phyloP scores from a whole-genome alignment of 2,888 invertebrate genomes.

The Ethmia dodecea region DNA sequence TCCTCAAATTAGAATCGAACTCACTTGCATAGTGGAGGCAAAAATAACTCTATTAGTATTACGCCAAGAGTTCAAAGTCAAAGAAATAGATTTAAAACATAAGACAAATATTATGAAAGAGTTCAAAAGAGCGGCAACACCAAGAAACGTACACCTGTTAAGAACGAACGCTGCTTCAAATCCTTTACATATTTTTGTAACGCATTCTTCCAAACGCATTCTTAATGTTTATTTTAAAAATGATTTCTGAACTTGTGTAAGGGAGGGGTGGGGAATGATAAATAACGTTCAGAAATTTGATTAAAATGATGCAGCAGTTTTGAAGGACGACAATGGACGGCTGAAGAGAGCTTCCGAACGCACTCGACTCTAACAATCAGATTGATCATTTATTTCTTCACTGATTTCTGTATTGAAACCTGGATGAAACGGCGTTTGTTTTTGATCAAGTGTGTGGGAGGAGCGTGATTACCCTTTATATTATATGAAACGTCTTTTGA shows the following conservation, averaged over 20 bases:
- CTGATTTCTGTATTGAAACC: conserved; percentile 33
- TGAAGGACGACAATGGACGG: conserved; percentile 25
- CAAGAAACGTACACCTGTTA: conserved; percentile 60
- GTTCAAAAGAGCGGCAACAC: conserved; percentile 26
- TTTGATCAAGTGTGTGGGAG: not conserved
- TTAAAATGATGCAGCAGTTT: conserved; percentile 57
- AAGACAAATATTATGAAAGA: not conserved
- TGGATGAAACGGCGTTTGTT: conserved; percentile 10
- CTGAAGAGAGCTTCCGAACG: conserved; percentile 40
- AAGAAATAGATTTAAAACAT: not conserved
- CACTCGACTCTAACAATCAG: conserved; percentile 27
- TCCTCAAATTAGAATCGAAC: not conserved
- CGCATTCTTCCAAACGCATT: conserved; percentile 57
- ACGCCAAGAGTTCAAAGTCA: not conserved
- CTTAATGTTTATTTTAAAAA: conserved; percentile 54
- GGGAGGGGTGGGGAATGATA: conserved; percentile 36
- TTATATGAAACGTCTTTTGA: too few relatives aligned
- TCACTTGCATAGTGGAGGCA: conserved; percentile 11
- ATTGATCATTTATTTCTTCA: conserved; percentile 33
- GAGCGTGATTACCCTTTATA: not conserved
- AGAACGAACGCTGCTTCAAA: conserved; percentile 44
- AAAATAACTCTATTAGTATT: conserved; percentile 22
- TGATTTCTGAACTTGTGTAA: conserved; percentile 26
- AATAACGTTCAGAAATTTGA: conserved; percentile 48
- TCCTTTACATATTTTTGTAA: conserved; percentile 67